These are phyloP conservation scores for Actinia tenebrosa DNA, from an alignment of 64 coral and sea anemone species.

Conservation along the genomic window DNA sequence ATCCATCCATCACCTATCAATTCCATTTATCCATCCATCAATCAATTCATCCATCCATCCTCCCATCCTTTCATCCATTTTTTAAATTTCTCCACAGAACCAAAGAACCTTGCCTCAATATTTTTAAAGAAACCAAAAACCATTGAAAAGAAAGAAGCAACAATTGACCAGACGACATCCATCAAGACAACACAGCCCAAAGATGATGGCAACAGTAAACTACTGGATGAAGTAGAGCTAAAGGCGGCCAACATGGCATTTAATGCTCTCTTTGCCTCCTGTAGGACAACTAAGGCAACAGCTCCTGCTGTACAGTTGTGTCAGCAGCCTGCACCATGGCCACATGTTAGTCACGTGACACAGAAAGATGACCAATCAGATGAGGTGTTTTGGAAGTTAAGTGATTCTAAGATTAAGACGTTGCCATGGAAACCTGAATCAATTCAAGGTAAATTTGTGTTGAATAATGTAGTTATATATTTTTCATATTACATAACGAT, in stretches of 20 bases:
- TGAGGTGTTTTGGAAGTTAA: slow-evolving; percentile 16
- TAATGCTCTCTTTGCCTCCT: slow-evolving; percentile 41
- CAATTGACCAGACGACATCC: not conserved
- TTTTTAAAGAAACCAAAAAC: slow-evolving; percentile 38
- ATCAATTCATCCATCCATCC: not conserved
- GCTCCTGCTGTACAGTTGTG: not conserved
- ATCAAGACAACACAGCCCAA: not conserved
- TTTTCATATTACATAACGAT: no score
- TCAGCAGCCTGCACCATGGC: slow-evolving; percentile 43
- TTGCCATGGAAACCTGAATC: not conserved
- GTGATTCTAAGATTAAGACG: not conserved
- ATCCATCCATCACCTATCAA: no score
- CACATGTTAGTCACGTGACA: slow-evolving; percentile 47
- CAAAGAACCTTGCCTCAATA: slow-evolving; percentile 41
- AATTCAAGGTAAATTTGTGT: not conserved
- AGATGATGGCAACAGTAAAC: not conserved
- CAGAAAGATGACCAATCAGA: slow-evolving; percentile 20
- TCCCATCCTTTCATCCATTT: not conserved
- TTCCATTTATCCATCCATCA: not conserved
- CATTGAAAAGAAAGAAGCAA: not conserved
- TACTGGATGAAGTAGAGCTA: slow-evolving; percentile 4
- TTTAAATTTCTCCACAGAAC: slow-evolving; percentile 8
- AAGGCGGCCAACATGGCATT: slow-evolving; percentile 47
- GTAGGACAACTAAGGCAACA: slow-evolving; percentile 12
- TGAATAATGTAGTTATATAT: not conserved